Percentiles rank a stretch among this genome's conserved stretches.
phyloP scores from a whole-genome alignment of 1,140 invertebrate species.

The Platyscapa corneri region DNA sequence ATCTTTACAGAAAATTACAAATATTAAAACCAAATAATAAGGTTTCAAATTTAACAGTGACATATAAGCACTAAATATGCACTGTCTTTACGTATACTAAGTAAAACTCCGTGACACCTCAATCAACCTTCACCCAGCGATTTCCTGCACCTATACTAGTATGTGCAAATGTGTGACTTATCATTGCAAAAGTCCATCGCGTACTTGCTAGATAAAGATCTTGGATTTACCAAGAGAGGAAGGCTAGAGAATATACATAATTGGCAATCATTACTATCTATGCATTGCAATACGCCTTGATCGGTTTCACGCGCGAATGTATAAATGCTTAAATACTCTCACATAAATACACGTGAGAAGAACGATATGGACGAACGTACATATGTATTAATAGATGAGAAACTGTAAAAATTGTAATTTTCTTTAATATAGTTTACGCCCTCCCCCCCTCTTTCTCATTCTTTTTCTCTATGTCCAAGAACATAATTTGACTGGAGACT shows the following conservation, averaged over 20 bases:
- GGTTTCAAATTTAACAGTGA: too few relatives aligned
- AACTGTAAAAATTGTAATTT: background rate
- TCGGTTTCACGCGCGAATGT: background rate
- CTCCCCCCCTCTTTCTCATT: background rate
- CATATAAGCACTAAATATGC: too few relatives aligned
- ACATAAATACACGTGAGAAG: too few relatives aligned
- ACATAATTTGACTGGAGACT: too few relatives aligned
- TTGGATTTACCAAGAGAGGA: slow-evolving; percentile 14
- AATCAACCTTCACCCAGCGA: background rate
- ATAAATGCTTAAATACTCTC: too few relatives aligned
- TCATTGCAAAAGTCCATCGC: slow-evolving; percentile 6
- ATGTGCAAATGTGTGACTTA: background rate
- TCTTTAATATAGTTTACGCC: background rate
- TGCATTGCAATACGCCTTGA: background rate
- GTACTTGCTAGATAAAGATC: slow-evolving; percentile 23
- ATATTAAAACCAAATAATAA: too few relatives aligned
- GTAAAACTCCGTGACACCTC: background rate
- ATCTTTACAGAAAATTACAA: too few relatives aligned
- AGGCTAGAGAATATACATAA: background rate
- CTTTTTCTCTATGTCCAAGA: background rate
- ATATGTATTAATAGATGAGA: too few relatives aligned
- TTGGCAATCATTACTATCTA: background rate
- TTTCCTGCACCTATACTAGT: background rate
- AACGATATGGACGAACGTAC: too few relatives aligned
- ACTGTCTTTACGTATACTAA: background rate